These are phyloP conservation scores for Oreotrochilus melanogaster DNA, from an alignment of 2,113 vertebrate species.

Conservation along the genomic window DNA sequence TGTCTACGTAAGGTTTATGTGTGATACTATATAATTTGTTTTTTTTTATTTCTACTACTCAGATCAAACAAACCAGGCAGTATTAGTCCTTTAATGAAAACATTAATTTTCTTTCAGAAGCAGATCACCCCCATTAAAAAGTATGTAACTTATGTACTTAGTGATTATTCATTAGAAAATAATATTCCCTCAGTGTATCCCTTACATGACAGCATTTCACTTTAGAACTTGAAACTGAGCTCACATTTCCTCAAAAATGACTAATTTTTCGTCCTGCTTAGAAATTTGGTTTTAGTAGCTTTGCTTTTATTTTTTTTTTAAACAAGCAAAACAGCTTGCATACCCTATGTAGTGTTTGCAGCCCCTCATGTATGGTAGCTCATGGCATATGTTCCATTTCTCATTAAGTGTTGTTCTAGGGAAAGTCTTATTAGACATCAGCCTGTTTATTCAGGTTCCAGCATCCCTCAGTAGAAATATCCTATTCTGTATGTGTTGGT, in stretches of 20 bases:
- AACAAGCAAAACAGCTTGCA: neutral
- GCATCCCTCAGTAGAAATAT: neutral
- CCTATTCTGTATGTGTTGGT: neutral
- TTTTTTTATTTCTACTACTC: neutral
- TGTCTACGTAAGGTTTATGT: neutral
- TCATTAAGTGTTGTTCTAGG: neutral
- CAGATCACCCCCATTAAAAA: neutral
- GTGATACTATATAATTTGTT: neutral
- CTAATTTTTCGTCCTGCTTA: neutral
- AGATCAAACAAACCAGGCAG: neutral
- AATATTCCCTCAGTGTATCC: neutral
- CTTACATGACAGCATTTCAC: neutral
- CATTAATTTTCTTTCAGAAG: neutral
- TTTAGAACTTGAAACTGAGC: neutral
- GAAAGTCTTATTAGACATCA: neutral
- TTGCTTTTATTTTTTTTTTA: neutral
- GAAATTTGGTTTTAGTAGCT: neutral
- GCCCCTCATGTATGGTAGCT: neutral
- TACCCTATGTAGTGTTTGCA: neutral
- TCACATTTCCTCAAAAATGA: neutral
- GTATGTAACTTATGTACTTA: neutral
- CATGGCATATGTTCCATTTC: rapidly evolving
- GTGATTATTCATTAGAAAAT: neutral
- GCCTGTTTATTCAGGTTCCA: neutral
- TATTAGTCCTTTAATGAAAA: neutral